Conservation (phyloP, 1,140 invertebrate genomes). For the Thrips palmi region DNA sequence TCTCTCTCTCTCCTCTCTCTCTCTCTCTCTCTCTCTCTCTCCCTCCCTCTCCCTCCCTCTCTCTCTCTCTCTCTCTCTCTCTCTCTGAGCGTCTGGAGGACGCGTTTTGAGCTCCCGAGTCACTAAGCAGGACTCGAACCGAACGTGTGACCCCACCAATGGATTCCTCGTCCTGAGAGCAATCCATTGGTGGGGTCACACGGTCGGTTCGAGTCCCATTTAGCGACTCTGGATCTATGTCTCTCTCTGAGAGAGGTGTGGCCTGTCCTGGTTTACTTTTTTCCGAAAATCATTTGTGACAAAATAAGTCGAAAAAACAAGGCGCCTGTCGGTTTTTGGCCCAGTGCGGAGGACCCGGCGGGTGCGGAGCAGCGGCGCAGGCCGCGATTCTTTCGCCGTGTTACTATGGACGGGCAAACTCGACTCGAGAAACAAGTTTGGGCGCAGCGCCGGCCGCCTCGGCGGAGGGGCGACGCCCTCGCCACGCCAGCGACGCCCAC, state of each 20-base stretch:
- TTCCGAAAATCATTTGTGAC: no score
- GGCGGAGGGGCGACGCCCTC: no score
- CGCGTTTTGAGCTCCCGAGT: background rate
- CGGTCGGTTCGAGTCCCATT: conserved; percentile 3
- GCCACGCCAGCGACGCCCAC: no score
- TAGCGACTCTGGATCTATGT: background rate
- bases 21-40: background rate
- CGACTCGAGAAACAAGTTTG: no score
- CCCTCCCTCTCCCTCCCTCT: conserved; percentile 12
- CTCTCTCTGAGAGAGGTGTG: background rate
- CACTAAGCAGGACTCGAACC: conserved; percentile 16
- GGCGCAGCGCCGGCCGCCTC: no score
- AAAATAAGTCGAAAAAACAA: no score
- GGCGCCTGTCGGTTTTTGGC: no score
- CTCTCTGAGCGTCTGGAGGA: background rate
- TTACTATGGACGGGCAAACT: no score
- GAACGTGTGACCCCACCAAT: conserved; percentile 11
- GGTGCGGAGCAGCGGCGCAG: no score
- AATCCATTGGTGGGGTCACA: background rate
- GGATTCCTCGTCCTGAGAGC: background rate
- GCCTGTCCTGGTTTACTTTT: background rate
- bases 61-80: conserved; percentile 10
- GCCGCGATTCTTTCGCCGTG: no score
- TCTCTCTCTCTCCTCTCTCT: conserved; percentile 1
- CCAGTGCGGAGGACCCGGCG: no score